A percentile compares a stretch with the other conserved stretches of the same genome.
phyloP scores from a whole-genome alignment of 2,797 vertebrate species.

The Glyptemys insculpta region DNA sequence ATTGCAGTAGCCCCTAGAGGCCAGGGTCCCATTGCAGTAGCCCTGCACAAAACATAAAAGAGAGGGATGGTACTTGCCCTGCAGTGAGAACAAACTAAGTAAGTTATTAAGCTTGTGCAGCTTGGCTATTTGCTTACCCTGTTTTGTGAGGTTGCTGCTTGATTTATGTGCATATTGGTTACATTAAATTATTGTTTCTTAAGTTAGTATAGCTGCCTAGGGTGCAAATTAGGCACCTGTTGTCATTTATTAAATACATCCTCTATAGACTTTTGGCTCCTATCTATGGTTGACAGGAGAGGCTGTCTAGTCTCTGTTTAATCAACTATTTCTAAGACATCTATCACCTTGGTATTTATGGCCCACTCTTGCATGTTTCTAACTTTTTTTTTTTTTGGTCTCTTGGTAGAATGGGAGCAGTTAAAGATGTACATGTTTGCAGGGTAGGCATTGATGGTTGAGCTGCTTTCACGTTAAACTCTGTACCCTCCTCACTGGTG shows the following conservation, averaged over 20 bases:
- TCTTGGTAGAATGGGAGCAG: neutral
- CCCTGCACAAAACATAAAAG: accelerated
- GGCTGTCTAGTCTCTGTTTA: neutral
- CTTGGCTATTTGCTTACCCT: neutral
- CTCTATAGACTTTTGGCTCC: neutral
- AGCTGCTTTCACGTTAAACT: neutral
- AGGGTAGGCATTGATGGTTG: neutral
- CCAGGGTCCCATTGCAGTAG: accelerated
- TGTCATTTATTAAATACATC: neutral
- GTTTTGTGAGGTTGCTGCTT: neutral
- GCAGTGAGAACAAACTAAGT: neutral
- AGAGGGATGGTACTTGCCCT: accelerated
- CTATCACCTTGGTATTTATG: neutral
- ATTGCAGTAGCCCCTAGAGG: accelerated
- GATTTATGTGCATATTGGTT: neutral
- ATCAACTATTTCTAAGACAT: neutral
- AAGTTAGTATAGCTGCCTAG: neutral
- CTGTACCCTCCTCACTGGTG: neutral
- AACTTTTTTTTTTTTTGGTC: neutral
- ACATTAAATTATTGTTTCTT: neutral
- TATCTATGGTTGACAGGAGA: neutral
- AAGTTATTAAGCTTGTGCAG: neutral
- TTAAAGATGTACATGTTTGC: neutral
- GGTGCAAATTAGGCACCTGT: neutral
- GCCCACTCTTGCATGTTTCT: neutral